phyloP scores from a whole-genome alignment of 2,888 invertebrate genomes.

The Ctena decussata region DNA sequence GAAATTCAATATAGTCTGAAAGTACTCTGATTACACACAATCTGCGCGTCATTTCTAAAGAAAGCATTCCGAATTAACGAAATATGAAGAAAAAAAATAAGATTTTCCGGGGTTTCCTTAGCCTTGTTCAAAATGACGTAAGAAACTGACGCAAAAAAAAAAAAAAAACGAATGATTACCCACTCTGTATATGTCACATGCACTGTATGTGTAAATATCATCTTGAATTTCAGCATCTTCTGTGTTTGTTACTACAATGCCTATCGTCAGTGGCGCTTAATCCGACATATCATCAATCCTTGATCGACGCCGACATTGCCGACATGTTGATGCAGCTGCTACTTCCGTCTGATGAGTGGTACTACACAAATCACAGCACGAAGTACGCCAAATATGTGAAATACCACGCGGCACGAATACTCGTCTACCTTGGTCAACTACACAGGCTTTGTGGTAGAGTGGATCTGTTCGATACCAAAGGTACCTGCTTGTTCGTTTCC shows the following conservation, averaged over 20 bases:
- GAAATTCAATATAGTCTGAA: no score
- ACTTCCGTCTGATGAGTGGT: constrained; percentile 91
- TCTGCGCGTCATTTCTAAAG: no score
- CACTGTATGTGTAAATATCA: no score
- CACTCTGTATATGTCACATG: no score
- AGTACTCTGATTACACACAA: no score
- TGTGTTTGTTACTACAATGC: constrained; percentile 90
- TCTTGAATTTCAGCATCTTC: constrained; percentile 89
- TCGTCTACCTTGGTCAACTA: constrained; percentile 90
- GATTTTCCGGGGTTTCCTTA: no score
- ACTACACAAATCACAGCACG: constrained; percentile 91
- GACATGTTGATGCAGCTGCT: constrained; percentile 90
- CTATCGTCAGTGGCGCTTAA: constrained; percentile 89
- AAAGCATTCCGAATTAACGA: no score
- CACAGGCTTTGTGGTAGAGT: constrained; percentile 89
- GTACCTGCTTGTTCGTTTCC: no score
- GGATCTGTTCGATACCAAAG: constrained; percentile 89
- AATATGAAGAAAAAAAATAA: no score
- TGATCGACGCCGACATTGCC: constrained; percentile 89
- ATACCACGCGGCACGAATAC: constrained; percentile 90
- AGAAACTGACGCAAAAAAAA: no score
- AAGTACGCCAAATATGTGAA: constrained; percentile 90
- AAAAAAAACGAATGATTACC: no score
- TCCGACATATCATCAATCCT: constrained; percentile 88
- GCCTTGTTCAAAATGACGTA: no score